These are phyloP conservation scores for Lutjanus erythropterus DNA, from an alignment of 2,113 vertebrate genomes.

Conservation along the genomic window DNA sequence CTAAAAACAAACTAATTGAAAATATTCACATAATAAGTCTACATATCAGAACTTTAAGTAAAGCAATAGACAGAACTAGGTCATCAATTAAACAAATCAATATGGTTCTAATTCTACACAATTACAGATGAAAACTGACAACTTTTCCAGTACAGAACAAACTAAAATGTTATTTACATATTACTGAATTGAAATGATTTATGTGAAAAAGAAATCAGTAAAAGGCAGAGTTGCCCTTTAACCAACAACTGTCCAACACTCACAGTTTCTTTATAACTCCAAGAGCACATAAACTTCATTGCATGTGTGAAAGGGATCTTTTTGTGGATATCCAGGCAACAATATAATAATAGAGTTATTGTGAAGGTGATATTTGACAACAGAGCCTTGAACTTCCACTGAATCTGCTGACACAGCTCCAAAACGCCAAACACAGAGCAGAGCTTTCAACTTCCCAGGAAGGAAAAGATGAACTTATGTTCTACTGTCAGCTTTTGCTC, in stretches of 20 bases:
- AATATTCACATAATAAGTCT: not conserved
- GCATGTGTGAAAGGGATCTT: not conserved
- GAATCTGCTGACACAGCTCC: conserved; percentile 13
- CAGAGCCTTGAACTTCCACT: not conserved
- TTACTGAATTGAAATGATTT: not conserved
- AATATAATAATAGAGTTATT: not conserved
- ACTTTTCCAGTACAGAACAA: not conserved
- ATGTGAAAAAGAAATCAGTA: not conserved
- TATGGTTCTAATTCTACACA: not conserved
- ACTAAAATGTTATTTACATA: not conserved
- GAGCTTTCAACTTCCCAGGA: not conserved
- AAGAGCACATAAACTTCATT: not conserved
- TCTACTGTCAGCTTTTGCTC: not conserved
- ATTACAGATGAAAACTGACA: not conserved
- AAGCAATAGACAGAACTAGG: not conserved
- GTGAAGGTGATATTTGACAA: not conserved
- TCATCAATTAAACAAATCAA: not conserved
- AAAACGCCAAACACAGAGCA: not conserved
- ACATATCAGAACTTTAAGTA: not conserved
- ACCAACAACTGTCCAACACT: not conserved
- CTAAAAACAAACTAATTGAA: not conserved
- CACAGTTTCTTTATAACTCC: not conserved
- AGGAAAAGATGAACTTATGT: not conserved
- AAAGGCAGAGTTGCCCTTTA: not conserved
- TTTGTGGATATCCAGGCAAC: not conserved